These are phyloP conservation scores for Bombus superbus DNA, from an alignment of 1,140 invertebrate genomes.

Conservation along the genomic window DNA sequence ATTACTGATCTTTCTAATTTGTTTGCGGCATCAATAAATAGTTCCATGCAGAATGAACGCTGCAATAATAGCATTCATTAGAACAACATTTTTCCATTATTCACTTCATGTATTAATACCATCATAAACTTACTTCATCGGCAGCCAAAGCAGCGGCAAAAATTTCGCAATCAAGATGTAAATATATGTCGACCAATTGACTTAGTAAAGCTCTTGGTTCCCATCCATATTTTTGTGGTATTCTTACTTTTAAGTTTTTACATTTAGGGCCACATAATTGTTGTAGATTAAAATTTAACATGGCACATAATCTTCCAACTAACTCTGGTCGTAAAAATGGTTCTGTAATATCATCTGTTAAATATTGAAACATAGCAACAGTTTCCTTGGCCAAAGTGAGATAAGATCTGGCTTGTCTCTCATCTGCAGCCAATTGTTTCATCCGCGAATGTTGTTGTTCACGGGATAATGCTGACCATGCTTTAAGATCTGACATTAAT, in stretches of 20 bases:
- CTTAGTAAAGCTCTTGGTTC: conserved; percentile 95
- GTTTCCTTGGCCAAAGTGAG: conserved; percentile 97
- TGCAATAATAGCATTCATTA: conserved; percentile 78
- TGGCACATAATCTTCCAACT: conserved; percentile 96
- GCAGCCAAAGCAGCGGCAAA: conserved; percentile 95
- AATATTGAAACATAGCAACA: conserved; percentile 98
- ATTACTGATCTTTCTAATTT: conserved; percentile 92
- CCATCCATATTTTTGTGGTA: conserved; percentile 98
- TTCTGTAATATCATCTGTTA: conserved; percentile 96
- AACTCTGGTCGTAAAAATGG: conserved; percentile 96
- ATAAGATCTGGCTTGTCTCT: conserved; percentile 97
- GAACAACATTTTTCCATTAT: not conserved
- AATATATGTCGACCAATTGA: conserved; percentile 97
- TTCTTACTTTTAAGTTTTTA: conserved; percentile 98
- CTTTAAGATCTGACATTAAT: conserved; percentile 88
- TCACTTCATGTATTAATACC: not conserved
- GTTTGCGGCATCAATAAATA: conserved; percentile 94
- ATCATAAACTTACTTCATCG: conserved; percentile 88
- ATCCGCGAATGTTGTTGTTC: conserved; percentile 91
- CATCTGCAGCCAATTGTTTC: conserved; percentile 93
- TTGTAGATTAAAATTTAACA: conserved; percentile 98
- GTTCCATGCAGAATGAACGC: conserved; percentile 95
- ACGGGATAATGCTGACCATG: conserved; percentile 86
- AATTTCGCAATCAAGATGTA: conserved; percentile 96
- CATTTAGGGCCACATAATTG: conserved; percentile 99